phyloP scores from a whole-genome alignment of 2,113 vertebrate species.

The Calonectris borealis region DNA sequence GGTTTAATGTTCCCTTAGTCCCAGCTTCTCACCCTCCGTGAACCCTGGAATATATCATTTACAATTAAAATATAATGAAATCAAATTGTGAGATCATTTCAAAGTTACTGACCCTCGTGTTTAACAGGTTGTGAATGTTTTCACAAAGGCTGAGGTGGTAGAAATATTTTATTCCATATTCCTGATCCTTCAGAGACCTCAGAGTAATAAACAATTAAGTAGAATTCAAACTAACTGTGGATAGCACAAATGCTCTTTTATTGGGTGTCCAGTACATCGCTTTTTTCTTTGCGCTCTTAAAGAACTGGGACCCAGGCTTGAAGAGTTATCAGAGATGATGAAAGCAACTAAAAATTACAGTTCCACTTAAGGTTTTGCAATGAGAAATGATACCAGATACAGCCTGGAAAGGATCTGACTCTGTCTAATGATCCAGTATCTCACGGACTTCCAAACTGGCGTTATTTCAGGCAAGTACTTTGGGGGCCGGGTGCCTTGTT shows the following conservation, averaged over 20 bases:
- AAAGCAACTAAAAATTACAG: not conserved
- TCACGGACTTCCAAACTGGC: not conserved
- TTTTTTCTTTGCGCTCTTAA: not conserved
- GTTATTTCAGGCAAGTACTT: not conserved
- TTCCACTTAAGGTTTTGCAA: not conserved
- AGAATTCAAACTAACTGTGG: constrained; percentile 32
- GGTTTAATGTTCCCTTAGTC: constrained; percentile 13
- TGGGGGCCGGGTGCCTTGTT: not conserved
- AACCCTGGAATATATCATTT: constrained; percentile 41
- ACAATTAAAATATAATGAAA: constrained; percentile 61
- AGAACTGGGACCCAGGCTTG: not conserved
- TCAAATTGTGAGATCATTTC: constrained; percentile 56
- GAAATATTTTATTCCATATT: not conserved
- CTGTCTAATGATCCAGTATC: not conserved
- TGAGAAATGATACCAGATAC: not conserved
- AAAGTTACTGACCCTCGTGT: not conserved
- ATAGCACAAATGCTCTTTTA: constrained; percentile 20
- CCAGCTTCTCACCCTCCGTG: not conserved
- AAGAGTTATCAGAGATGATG: not conserved
- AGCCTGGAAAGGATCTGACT: not conserved
- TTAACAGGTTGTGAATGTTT: constrained; percentile 58
- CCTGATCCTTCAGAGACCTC: constrained; percentile 45
- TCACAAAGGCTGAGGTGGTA: constrained; percentile 10
- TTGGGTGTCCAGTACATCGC: not conserved
- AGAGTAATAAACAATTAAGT: constrained; percentile 54